These are phyloP conservation scores for Chiloscyllium plagiosum DNA, from an alignment of 2,113 vertebrate genomes.

Conservation along the genomic window DNA sequence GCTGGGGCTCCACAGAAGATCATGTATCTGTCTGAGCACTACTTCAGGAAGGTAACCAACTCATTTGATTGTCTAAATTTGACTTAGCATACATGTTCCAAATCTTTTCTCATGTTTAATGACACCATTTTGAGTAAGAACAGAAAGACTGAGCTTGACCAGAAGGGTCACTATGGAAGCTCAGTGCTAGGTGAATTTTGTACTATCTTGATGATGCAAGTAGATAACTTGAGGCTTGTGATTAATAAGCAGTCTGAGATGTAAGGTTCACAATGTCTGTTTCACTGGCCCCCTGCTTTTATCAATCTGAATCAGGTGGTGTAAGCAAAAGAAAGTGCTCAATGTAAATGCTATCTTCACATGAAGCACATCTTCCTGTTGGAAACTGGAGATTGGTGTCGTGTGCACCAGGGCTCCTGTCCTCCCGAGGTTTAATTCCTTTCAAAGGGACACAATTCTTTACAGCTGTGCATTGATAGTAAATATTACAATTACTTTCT, in stretches of 20 bases:
- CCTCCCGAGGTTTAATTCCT: neutral
- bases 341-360: neutral
- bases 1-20: slow-evolving; percentile 96
- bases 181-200: neutral
- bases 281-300: neutral
- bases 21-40: slow-evolving; percentile 89
- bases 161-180: neutral
- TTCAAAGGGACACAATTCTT: no score
- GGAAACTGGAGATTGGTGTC: neutral
- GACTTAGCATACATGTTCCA: neutral
- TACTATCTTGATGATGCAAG: neutral
- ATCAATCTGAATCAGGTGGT: neutral
- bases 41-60: slow-evolving; percentile 73
- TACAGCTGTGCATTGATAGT: neutral
- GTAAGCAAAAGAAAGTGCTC: neutral
- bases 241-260: neutral
- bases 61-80: neutral
- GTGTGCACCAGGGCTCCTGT: neutral
- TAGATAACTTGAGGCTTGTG: neutral
- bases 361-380: neutral
- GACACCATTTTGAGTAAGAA: neutral
- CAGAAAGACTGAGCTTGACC: neutral
- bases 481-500: neutral
- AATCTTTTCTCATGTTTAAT: neutral
- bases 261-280: neutral